Conservation (phyloP, 2,113 vertebrate species). For the Paramisgurnus dabryanus region DNA sequence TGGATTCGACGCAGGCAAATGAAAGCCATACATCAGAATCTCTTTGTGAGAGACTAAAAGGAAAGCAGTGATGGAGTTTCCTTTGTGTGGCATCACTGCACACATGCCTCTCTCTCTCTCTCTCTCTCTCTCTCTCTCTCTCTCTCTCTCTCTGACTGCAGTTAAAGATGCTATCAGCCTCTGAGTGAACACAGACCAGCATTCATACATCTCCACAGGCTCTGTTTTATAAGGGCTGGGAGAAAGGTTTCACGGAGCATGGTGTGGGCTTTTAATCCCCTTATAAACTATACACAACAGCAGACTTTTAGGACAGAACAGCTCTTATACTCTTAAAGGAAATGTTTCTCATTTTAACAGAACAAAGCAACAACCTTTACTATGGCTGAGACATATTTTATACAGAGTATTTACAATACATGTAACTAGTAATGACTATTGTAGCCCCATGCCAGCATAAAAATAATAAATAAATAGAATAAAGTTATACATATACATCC, state of each 20-base stretch:
- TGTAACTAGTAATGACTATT: background rate
- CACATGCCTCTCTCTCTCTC: background rate
- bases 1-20: background rate
- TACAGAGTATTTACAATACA: background rate
- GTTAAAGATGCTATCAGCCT: slow-evolving; percentile 31
- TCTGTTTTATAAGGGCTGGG: background rate
- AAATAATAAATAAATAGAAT: too few relatives aligned
- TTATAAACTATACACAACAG: slow-evolving; percentile 33
- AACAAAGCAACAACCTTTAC: background rate
- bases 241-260: background rate
- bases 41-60: slow-evolving; percentile 11
- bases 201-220: slow-evolving; percentile 40
- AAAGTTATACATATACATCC: too few relatives aligned
- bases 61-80: background rate
- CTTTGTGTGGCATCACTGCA: background rate
- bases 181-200: slow-evolving; percentile 29
- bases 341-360: background rate
- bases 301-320: background rate
- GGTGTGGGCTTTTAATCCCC: slow-evolving; percentile 5
- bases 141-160: slow-evolving; percentile 11
- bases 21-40: background rate
- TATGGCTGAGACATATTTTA: background rate
- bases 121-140: background rate
- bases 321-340: slow-evolving; percentile 6
- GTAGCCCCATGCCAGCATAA: too few relatives aligned